A percentile compares a stretch with the other conserved stretches of the same genome.
Evolutionary conservation across 2,888 invertebrate species (phyloP).

Genomic region (Ctenicera cuprea): DNA sequence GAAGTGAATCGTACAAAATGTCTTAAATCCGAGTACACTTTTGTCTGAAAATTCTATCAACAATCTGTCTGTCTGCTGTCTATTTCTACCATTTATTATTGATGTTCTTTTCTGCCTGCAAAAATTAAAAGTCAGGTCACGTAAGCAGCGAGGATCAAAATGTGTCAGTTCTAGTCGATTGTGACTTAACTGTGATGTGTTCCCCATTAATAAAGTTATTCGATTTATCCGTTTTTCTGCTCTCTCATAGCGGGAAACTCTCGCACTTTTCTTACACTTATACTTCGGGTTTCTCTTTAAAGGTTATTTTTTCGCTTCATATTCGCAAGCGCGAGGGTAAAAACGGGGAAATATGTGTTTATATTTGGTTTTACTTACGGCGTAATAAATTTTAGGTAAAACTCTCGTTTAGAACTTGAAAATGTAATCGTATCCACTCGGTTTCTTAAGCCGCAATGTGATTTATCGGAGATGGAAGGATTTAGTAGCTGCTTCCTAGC

Average conservation of each 20-base stretch:
- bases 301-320: conserved; percentile 4
- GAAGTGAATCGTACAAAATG: neutral
- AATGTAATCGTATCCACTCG: conserved; percentile 33
- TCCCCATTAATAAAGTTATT: conserved; percentile 36
- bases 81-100: neutral
- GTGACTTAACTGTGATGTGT: conserved; percentile 21
- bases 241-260: conserved; percentile 8
- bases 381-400: conserved; percentile 35
- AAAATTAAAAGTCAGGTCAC: conserved; percentile 20
- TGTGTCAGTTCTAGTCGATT: conserved; percentile 14
- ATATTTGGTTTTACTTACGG: conserved; percentile 18
- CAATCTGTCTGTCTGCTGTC: neutral
- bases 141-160: conserved; percentile 4
- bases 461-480: conserved; percentile 35
- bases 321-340: neutral
- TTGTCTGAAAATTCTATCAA: neutral
- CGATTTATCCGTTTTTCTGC: conserved; percentile 24
- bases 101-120: neutral
- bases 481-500: conserved; percentile 22
- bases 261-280: neutral
- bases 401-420: conserved; percentile 37
- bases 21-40: neutral
- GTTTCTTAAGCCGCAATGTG: conserved; percentile 39
- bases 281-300: conserved; percentile 1
- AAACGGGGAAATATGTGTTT: conserved; percentile 3